phyloP scores from a whole-genome alignment of 2,113 vertebrate species.

The Lasiurus cinereus region DNA sequence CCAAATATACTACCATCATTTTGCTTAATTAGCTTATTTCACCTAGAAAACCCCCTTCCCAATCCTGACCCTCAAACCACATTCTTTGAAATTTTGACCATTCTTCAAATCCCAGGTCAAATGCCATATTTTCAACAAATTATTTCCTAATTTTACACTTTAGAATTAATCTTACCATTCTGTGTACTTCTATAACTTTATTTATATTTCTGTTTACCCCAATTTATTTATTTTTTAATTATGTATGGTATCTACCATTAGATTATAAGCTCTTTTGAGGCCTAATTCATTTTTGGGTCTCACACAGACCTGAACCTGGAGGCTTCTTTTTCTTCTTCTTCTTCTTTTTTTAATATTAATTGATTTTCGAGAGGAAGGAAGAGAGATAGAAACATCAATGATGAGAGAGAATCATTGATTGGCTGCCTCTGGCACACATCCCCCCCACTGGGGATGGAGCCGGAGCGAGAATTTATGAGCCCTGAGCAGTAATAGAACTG shows the following conservation, averaged over 20 bases:
- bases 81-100: background rate
- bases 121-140: conserved; percentile 12
- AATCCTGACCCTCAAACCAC: background rate
- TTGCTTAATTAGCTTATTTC: background rate
- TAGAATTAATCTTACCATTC: background rate
- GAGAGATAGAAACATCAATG: no score
- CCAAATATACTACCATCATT: background rate
- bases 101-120: background rate
- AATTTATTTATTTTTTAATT: background rate
- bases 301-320: background rate
- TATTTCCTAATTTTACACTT: background rate
- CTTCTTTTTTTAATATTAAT: no score
- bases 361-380: no score
- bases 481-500: no score
- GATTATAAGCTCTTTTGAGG: background rate
- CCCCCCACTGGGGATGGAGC: no score
- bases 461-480: no score
- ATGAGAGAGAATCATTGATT: no score
- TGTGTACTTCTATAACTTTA: background rate
- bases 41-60: background rate
- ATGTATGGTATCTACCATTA: background rate
- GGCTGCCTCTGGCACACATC: no score
- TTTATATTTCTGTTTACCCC: conserved; percentile 43
- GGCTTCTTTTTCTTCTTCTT: no score
- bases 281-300: background rate